Percentiles rank a stretch among this genome's conserved stretches.
These are phyloP conservation scores for Lepidonotus clava DNA, from an alignment of 2,888 invertebrate species.

Conservation along the genomic window DNA sequence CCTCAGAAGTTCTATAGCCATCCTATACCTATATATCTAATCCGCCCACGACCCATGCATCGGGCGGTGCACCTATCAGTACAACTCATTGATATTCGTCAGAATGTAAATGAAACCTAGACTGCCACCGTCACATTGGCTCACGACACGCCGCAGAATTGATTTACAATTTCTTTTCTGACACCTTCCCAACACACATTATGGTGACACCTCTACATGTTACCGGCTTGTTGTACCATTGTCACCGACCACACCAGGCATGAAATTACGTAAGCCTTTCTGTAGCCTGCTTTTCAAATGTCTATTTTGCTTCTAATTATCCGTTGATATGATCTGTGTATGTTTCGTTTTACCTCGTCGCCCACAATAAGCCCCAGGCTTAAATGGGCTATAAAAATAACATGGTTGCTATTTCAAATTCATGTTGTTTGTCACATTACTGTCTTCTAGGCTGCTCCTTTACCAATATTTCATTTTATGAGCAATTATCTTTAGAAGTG, in stretches of 20 bases:
- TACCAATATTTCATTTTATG: too few relatives aligned
- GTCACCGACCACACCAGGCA: not conserved
- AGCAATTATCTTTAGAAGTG: too few relatives aligned
- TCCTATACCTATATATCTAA: too few relatives aligned
- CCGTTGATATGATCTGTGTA: not conserved
- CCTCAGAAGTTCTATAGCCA: too few relatives aligned
- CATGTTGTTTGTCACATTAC: too few relatives aligned
- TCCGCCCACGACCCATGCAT: too few relatives aligned
- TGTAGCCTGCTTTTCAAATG: not conserved
- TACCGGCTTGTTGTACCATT: not conserved
- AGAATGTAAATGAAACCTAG: not conserved
- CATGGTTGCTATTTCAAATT: too few relatives aligned
- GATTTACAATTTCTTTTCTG: not conserved
- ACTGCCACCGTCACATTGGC: not conserved
- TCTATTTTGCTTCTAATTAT: not conserved
- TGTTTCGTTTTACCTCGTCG: not conserved
- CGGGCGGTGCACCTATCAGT: too few relatives aligned
- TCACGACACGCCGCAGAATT: not conserved
- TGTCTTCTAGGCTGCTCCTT: too few relatives aligned
- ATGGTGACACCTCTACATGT: not conserved
- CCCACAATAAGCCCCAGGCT: too few relatives aligned
- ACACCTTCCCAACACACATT: not conserved
- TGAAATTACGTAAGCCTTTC: conserved; percentile 14
- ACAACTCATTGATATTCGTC: not conserved
- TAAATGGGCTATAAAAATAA: too few relatives aligned